Evolutionary conservation across 2,888 invertebrate genomes (phyloP).

Genomic region (Clusia tigrina): DNA sequence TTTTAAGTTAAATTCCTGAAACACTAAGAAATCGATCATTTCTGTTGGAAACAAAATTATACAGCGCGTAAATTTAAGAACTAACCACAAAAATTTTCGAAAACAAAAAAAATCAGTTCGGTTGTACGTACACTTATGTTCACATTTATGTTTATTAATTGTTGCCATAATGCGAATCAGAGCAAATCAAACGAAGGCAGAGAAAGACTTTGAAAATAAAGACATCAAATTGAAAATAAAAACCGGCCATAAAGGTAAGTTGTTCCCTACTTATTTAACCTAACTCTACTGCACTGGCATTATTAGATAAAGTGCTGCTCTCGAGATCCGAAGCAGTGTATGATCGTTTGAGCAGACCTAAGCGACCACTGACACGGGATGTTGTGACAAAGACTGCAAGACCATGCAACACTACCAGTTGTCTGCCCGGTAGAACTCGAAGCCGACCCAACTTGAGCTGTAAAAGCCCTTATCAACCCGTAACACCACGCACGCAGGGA

Average conservation of each 20-base stretch:
- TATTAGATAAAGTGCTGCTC: constrained; percentile 8
- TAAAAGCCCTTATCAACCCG: constrained; percentile 25
- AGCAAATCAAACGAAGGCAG: constrained; percentile 32
- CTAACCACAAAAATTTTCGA: too few relatives aligned
- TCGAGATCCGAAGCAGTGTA: constrained; percentile 30
- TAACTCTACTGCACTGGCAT: neutral
- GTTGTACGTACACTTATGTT: too few relatives aligned
- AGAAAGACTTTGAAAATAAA: constrained; percentile 40
- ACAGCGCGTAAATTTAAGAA: too few relatives aligned
- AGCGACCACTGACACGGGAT: too few relatives aligned
- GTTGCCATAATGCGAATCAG: constrained; percentile 30
- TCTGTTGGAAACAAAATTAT: too few relatives aligned
- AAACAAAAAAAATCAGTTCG: too few relatives aligned
- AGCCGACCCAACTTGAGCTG: constrained; percentile 6
- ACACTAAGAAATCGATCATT: too few relatives aligned
- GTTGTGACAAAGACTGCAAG: too few relatives aligned
- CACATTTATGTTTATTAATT: too few relatives aligned
- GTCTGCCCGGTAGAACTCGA: neutral
- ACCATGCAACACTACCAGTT: constrained; percentile 27
- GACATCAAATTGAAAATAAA: constrained; percentile 21
- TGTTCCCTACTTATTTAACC: too few relatives aligned
- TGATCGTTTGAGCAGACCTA: constrained; percentile 38
- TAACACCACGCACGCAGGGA: too few relatives aligned
- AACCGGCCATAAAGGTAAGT: constrained; percentile 10
- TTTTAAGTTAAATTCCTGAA: too few relatives aligned